A percentile compares a stretch with the other conserved stretches of the same genome.
phyloP scores from a whole-genome alignment of 2,797 vertebrate species.

The Philypnodon macrostomus region DNA sequence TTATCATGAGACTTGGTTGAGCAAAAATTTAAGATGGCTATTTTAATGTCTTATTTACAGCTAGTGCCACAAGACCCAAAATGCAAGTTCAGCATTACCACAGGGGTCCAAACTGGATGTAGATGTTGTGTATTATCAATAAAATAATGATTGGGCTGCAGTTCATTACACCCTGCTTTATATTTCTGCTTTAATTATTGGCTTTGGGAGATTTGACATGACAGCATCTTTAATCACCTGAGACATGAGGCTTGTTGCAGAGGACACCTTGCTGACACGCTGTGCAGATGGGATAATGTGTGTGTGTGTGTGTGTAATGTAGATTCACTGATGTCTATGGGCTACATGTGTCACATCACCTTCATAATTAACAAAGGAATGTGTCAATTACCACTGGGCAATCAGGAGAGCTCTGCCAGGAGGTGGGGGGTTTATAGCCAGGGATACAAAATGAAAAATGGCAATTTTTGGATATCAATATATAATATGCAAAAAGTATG shows the following conservation, averaged over 20 bases:
- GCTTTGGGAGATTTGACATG: conserved; percentile 70
- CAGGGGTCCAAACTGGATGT: conserved; percentile 46
- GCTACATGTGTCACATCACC: conserved; percentile 67
- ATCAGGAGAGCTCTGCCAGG: conserved; percentile 53
- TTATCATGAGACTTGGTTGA: too few relatives aligned
- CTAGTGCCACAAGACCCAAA: too few relatives aligned
- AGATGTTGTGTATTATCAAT: conserved; percentile 69
- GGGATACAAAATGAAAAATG: conserved; percentile 50
- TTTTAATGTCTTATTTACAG: too few relatives aligned
- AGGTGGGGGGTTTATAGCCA: conserved; percentile 45
- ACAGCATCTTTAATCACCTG: conserved; percentile 74
- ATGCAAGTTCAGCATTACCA: conserved; percentile 64
- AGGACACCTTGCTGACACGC: conserved; percentile 75
- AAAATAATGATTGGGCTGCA: conserved; percentile 72
- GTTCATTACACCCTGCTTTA: conserved; percentile 79
- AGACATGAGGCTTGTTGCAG: conserved; percentile 64
- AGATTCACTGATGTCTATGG: conserved; percentile 66
- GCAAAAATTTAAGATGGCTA: too few relatives aligned
- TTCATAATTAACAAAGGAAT: conserved; percentile 71
- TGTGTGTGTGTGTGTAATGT: conserved; percentile 69
- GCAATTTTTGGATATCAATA: too few relatives aligned
- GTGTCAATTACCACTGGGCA: conserved; percentile 66
- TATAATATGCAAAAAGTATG: too few relatives aligned
- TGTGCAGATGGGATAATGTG: conserved; percentile 62
- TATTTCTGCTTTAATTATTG: conserved; percentile 81